Percentiles rank a stretch among this genome's conserved stretches.
These are phyloP conservation scores for Ceratosolen solmsi DNA, from an alignment of 1,140 invertebrate species.

Conservation along the genomic window DNA sequence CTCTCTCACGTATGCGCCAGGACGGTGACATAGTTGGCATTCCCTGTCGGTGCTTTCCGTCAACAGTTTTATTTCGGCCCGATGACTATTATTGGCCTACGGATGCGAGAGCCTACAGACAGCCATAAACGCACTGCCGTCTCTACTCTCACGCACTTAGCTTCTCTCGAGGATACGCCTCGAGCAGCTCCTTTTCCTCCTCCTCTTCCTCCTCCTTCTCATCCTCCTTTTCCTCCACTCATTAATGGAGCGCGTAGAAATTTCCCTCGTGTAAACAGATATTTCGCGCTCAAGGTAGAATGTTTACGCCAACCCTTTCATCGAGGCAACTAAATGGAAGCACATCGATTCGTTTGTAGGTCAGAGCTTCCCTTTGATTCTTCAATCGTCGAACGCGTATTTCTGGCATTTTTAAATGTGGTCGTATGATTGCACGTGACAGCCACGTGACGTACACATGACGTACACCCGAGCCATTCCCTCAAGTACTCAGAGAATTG, in stretches of 20 bases:
- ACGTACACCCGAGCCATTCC: neutral
- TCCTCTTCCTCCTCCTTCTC: too few species aligned
- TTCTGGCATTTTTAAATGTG: neutral
- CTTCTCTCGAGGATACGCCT: neutral
- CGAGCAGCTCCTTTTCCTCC: neutral
- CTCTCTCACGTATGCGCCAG: neutral
- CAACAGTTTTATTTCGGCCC: conserved; percentile 17
- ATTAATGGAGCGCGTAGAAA: neutral
- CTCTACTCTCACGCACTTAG: neutral
- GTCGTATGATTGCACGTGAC: neutral
- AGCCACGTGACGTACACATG: neutral
- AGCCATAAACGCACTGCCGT: neutral
- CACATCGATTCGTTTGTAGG: neutral
- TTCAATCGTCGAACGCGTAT: neutral
- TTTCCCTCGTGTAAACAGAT: neutral
- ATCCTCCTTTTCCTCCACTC: neutral
- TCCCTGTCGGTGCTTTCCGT: conserved; percentile 22
- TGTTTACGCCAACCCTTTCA: neutral
- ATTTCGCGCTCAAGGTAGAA: neutral
- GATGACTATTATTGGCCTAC: conserved; percentile 30
- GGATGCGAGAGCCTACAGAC: neutral
- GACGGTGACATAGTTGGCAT: conserved; percentile 20
- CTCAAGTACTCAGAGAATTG: neutral
- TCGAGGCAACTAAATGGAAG: neutral
- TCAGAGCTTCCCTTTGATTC: neutral